Evolutionary conservation across 2,797 vertebrate species (phyloP).

Genomic region (Sebastes ruberrimus): DNA sequence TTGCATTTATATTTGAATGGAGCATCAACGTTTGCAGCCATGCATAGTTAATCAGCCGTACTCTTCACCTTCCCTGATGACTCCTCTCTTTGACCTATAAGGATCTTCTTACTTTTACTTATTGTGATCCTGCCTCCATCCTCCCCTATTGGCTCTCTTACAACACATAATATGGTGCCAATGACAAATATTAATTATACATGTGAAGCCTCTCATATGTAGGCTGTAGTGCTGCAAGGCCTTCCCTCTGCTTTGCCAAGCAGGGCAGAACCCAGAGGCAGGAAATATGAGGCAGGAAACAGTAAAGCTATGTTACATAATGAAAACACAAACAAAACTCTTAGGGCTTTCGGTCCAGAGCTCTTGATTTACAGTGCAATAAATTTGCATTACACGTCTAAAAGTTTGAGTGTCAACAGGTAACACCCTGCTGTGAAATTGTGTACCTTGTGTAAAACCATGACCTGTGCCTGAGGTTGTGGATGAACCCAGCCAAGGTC

Average conservation of each 20-base stretch:
- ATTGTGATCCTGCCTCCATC: background rate
- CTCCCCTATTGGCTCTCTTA: conserved; percentile 15
- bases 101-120: conserved; percentile 43
- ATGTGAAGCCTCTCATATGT: conserved; percentile 62
- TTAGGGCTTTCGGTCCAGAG: background rate
- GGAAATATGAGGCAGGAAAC: conserved; percentile 55
- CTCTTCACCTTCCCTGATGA: background rate
- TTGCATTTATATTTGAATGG: conserved; percentile 72
- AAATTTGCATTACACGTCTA: background rate
- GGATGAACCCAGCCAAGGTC: conserved; percentile 47
- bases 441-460: background rate
- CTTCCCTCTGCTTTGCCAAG: conserved; percentile 59
- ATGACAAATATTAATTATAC: conserved; percentile 69
- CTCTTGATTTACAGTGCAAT: background rate
- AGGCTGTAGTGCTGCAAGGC: conserved; percentile 63
- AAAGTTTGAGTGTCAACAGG: conserved; percentile 1
- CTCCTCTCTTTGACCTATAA: conserved; percentile 17
- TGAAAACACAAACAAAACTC: conserved; percentile 28
- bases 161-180: conserved; percentile 41
- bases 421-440: background rate
- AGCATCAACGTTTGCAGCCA: background rate
- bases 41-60: conserved; percentile 20
- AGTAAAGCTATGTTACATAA: conserved; percentile 36
- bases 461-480: conserved; percentile 37
- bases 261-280: conserved; percentile 68